Evolutionary conservation across 1,140 invertebrate species (phyloP), one percentile per base, ranked within the genome.

Genomic region (Orius insidiosus): DNA sequence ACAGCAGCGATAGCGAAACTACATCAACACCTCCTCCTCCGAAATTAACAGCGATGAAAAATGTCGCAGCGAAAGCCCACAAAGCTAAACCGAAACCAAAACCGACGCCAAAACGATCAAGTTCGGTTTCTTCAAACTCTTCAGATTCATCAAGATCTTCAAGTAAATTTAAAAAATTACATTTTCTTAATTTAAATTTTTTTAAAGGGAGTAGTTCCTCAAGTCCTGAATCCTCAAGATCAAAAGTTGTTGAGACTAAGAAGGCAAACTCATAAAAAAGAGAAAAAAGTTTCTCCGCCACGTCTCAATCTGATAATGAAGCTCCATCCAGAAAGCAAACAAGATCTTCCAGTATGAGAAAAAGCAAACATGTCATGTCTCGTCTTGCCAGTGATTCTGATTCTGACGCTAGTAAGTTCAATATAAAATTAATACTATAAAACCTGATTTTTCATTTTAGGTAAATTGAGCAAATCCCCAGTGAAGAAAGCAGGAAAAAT

Each of bases 1-100:
- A 83, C 53, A 80, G 78, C 59, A 80, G 78, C 24, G 78, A 80
- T 60, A 80, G 78, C 48, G 78, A 80, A 51, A 62, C 57, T 48
- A 45, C 53, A 14, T 47, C 59, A 3, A n/a, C 51, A 10, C 53
- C 56, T 16, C 55, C 58, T 37, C 59, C 59, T 38, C 59, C 40
- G 59, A 68, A 61, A 41, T 55, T 51, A 55, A 48, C 58, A 36
- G 59, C 60, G 5, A 69, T 70, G 52, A 61, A 67, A 49, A 62
- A 63, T 3, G 61, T 63, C 8, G 57, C 63, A 19, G 54, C 63
- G 2, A 48, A 48, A 43, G 15, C 15, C 11, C 36, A 19, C 6
- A 58, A 55, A 51, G 37, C 52, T 3, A 57, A 56, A 50, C 31
- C 52, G 34, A 59, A 58, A 56, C 52, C 55, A 31, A 55, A 54